A percentile compares a stretch with the other conserved stretches of the same genome.
Evolutionary conservation across 2,797 vertebrate species (phyloP).

Genomic region (Gymnoscopelus microlampas): DNA sequence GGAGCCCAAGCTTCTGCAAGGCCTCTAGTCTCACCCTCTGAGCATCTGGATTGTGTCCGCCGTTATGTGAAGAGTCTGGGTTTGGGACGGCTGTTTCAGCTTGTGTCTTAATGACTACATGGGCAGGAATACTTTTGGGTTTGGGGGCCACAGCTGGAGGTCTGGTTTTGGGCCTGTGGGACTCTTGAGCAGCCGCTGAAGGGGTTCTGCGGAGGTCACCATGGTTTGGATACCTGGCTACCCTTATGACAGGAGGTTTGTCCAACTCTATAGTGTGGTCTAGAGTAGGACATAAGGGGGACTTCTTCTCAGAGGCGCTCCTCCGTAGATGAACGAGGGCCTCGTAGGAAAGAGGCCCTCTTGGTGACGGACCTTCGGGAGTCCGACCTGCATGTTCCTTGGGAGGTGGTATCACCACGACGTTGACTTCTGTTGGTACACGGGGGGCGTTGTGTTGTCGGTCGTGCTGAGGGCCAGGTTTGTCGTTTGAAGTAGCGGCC

Average conservation of each 20-base stretch:
- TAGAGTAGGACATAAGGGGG: constrained; percentile 64
- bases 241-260: constrained; percentile 20
- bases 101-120: constrained; percentile 74
- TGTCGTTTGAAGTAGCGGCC: constrained; percentile 17
- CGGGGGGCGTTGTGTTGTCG: constrained; percentile 22
- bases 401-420: constrained; percentile 52
- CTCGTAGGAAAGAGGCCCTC: constrained; percentile 80
- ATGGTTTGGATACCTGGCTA: constrained; percentile 12
- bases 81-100: constrained; percentile 17
- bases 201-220: constrained; percentile 27
- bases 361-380: constrained; percentile 43
- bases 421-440: constrained; percentile 59
- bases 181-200: constrained; percentile 22
- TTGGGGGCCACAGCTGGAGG: constrained; percentile 87
- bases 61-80: constrained; percentile 33
- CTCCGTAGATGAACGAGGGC: constrained; percentile 74
- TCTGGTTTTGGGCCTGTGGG: constrained; percentile 36
- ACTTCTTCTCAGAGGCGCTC: constrained; percentile 73
- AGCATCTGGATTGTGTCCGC: constrained; percentile 60
- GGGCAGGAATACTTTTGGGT: constrained; percentile 81
- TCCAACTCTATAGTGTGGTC: constrained; percentile 70
- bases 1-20: constrained; percentile 89
- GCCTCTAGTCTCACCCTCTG: constrained; percentile 84
- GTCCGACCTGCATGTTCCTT: constrained; percentile 38
- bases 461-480: constrained; percentile 18